Percentiles rank a stretch among this genome's conserved stretches.
Evolutionary conservation across 2,797 vertebrate genomes (phyloP).

Genomic region (Delichon dasypus): DNA sequence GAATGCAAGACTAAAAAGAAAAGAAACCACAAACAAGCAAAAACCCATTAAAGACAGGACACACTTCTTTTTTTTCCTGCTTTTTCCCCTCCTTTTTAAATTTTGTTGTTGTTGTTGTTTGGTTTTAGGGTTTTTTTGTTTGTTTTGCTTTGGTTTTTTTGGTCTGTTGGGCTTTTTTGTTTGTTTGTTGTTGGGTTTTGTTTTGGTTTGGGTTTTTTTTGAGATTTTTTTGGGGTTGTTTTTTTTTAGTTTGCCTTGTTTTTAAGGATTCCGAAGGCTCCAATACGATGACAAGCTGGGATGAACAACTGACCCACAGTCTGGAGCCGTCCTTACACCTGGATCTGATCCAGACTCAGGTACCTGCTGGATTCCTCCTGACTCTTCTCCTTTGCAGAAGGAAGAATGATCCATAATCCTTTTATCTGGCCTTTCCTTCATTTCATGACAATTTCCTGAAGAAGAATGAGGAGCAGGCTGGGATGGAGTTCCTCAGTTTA

Average conservation of each 20-base stretch:
- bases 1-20: neutral
- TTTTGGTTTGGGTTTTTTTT: neutral
- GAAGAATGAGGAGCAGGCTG: neutral
- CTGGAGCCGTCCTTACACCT: neutral
- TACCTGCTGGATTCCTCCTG: neutral
- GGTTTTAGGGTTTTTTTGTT: neutral
- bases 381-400: neutral
- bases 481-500: neutral
- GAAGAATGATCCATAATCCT: too few species aligned
- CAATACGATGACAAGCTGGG: accelerated
- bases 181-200: neutral
- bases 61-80: neutral
- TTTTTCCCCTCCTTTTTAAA: neutral
- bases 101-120: too few species aligned
- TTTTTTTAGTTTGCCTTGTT: neutral
- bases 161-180: neutral
- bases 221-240: neutral
- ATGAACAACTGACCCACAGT: neutral
- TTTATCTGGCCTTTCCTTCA: too few species aligned
- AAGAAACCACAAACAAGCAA: neutral
- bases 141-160: neutral
- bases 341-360: neutral
- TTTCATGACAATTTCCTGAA: neutral
- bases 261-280: neutral
- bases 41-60: accelerated